Evolutionary conservation across 2,113 vertebrate species (phyloP).

Genomic region (Macaca nemestrina): DNA sequence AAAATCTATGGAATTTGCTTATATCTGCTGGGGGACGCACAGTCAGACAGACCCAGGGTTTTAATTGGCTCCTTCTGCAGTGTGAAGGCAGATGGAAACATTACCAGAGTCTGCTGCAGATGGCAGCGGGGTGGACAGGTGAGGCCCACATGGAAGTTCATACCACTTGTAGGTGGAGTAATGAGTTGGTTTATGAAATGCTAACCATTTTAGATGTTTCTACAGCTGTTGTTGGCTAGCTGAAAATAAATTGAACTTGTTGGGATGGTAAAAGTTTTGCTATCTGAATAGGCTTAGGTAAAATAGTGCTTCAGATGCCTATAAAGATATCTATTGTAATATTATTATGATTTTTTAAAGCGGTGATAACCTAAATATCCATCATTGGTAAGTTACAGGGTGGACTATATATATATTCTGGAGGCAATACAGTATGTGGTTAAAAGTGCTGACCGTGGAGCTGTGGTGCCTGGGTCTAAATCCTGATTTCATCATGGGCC

Average conservation of each 20-base stretch:
- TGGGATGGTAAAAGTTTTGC: conserved; percentile 40
- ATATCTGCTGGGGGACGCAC: neutral
- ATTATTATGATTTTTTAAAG: neutral
- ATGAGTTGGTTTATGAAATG: conserved; percentile 45
- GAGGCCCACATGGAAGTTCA: conserved; percentile 76
- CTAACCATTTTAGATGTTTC: conserved; percentile 79
- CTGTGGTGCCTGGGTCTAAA: neutral
- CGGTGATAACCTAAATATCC: neutral
- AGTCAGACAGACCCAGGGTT: conserved; percentile 43
- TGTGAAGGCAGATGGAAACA: neutral
- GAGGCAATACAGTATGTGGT: neutral
- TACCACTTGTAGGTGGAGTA: conserved; percentile 38
- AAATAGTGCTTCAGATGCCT: conserved; percentile 58
- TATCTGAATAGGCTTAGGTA: conserved; percentile 51
- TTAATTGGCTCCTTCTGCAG: neutral
- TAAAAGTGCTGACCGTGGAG: neutral
- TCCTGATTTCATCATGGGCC: neutral
- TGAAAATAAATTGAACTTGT: conserved; percentile 71
- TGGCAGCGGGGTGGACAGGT: conserved; percentile 76
- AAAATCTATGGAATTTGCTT: conserved; percentile 52
- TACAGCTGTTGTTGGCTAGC: conserved; percentile 80
- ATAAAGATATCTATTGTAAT: neutral
- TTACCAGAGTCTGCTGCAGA: neutral
- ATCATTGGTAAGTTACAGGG: neutral
- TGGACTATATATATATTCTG: neutral